Evolutionary conservation across 1,140 invertebrate species (phyloP), one percentile per base, ranked within the genome.

Genomic region (Drosophila sproati): DNA sequence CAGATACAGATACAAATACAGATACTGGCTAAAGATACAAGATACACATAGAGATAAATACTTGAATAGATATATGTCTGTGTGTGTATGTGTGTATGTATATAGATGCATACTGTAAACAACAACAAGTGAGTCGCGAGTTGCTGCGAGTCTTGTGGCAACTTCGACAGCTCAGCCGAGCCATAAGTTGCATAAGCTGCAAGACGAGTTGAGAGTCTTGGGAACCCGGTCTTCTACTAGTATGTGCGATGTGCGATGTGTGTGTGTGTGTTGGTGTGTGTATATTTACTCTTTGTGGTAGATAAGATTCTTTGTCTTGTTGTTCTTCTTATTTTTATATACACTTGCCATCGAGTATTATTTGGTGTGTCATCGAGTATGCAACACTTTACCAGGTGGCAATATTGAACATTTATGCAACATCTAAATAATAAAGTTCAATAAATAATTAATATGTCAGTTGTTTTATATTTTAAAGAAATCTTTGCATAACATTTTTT

Each of bases 31-130:
- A 8, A 12, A 12, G 51, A 6, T 20, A 35, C n/a, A n/a, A 45
- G 20, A 47, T 55, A 64, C 31, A 55, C 41, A 55, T 55, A 70
- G 35, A 74, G 80, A 79, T 85, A 85, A 81, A 86, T 85, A 78
- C 59, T 59, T 60, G 10, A 45, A 60, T 50, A 72, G 39, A 59
- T 64, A 48, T 52, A 32, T 66, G n/a, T n/a, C 37, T 70, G 3
- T 41, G 7, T 41, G n/a, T n/a, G 47, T 70, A 2, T 41, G 7
- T 41, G 2, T 39, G 7, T 0, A 20, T 20, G 20, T 20, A 20
- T 41, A 39, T 5, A 57, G 55, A 74, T 62, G 70, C 39, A 47
- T 37, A 37, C 69, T 55, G 60, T 56, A 34, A 61, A 57, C 57
- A 59, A 73, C 64, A 70, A 59, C 39, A 54, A 54, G 54, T 35